Conservation (phyloP, 2,888 invertebrate genomes). For the Acanthosepion lycidas region DNA sequence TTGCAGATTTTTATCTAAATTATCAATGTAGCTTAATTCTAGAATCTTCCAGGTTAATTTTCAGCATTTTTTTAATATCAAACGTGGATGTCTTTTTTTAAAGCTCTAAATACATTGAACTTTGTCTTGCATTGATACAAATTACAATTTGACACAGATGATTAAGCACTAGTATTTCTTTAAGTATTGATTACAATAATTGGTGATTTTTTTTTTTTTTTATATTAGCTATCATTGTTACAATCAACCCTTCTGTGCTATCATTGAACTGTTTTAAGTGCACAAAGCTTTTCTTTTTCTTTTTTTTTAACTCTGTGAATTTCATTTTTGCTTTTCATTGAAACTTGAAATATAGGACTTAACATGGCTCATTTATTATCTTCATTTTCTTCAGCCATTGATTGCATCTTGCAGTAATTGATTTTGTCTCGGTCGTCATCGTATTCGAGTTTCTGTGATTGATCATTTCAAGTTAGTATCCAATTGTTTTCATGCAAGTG, state of each 20-base stretch:
- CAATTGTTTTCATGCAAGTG: neutral
- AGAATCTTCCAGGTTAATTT: neutral
- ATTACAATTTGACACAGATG: neutral
- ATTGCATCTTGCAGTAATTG: neutral
- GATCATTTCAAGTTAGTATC: neutral
- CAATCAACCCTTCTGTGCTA: neutral
- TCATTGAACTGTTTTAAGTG: neutral
- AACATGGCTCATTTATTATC: neutral
- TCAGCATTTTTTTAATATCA: neutral
- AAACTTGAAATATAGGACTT: neutral
- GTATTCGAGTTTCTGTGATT: neutral
- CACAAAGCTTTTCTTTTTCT: neutral
- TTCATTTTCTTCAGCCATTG: neutral
- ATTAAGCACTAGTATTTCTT: neutral
- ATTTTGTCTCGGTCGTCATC: neutral
- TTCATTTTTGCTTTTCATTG: neutral
- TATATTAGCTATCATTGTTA: neutral
- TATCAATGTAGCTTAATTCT: neutral
- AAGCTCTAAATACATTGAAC: neutral
- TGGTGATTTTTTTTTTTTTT: neutral
- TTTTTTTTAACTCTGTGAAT: neutral
- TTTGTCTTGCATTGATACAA: neutral
- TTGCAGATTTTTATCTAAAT: neutral
- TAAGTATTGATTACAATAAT: neutral
- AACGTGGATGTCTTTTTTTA: neutral